phyloP scores from a whole-genome alignment of 2,113 vertebrate genomes.

The Centropristis striata region DNA sequence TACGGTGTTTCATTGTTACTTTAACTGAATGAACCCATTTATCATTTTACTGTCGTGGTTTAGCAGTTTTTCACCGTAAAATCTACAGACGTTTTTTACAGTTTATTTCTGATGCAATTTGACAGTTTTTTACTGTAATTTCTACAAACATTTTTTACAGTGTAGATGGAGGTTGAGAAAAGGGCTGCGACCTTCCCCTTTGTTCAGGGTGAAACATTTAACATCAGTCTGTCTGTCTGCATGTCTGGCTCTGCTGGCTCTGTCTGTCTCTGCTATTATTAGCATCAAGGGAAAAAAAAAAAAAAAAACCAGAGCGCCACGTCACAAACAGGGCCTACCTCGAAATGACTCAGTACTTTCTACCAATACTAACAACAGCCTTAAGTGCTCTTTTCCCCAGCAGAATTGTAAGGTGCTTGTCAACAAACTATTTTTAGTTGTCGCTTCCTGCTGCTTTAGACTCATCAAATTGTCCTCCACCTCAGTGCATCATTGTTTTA shows the following conservation, averaged over 20 bases:
- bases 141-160: no score
- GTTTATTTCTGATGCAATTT: no score
- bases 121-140: no score
- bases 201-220: constrained; percentile 39
- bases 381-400: neutral
- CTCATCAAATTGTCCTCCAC: neutral
- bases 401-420: neutral
- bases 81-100: no score
- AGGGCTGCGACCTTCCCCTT: constrained; percentile 25
- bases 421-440: neutral
- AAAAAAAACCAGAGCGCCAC: constrained; percentile 16
- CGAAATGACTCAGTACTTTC: constrained; percentile 71
- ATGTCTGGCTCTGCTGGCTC: constrained; percentile 55
- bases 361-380: neutral
- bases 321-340: constrained; percentile 52
- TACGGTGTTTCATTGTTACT: no score
- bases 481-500: neutral
- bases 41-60: no score
- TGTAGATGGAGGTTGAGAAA: constrained; percentile 20
- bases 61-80: no score
- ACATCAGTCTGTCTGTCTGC: constrained; percentile 48
- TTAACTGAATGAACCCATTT: no score
- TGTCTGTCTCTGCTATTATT: constrained; percentile 76
- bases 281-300: constrained; percentile 48
- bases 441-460: neutral